A percentile compares a stretch with the other conserved stretches of the same genome.
Evolutionary conservation across 2,888 invertebrate genomes (phyloP).

Genomic region (Holacanthella duospinosa): DNA sequence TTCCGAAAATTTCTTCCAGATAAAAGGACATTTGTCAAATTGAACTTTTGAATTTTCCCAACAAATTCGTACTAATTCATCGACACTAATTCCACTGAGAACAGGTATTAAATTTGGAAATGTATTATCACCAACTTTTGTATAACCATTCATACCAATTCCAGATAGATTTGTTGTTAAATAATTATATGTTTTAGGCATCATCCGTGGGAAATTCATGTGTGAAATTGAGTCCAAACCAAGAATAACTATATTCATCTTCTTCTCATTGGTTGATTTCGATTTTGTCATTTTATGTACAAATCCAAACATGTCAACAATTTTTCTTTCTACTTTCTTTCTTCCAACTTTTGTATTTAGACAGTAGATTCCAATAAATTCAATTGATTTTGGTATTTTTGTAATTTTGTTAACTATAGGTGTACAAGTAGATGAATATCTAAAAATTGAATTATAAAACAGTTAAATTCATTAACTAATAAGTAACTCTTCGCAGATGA

Average conservation of each 20-base stretch:
- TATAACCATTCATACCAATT: constrained; percentile 74
- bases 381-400: background rate
- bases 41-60: constrained; percentile 49
- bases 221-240: constrained; percentile 80
- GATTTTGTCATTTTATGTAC: too few species aligned
- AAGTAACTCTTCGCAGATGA: too few species aligned
- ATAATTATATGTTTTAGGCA: constrained; percentile 59
- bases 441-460: too few species aligned
- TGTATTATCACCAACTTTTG: constrained; percentile 89
- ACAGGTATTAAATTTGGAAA: constrained; percentile 78
- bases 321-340: background rate
- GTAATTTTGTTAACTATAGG: too few species aligned
- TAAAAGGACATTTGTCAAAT: constrained; percentile 68
- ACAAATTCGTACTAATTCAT: constrained; percentile 55
- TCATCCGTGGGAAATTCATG: constrained; percentile 63
- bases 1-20: constrained; percentile 77
- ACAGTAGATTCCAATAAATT: background rate
- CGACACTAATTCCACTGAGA: constrained; percentile 58
- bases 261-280: too few species aligned
- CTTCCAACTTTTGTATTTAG: too few species aligned
- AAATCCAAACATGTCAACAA: background rate
- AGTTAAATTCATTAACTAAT: too few species aligned
- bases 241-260: constrained; percentile 59
- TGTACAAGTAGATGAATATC: too few species aligned
- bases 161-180: constrained; percentile 52